Base-by-base conservation (phyloP, 2,888 invertebrate genomes). In the Trissolcus japonicus region DNA sequence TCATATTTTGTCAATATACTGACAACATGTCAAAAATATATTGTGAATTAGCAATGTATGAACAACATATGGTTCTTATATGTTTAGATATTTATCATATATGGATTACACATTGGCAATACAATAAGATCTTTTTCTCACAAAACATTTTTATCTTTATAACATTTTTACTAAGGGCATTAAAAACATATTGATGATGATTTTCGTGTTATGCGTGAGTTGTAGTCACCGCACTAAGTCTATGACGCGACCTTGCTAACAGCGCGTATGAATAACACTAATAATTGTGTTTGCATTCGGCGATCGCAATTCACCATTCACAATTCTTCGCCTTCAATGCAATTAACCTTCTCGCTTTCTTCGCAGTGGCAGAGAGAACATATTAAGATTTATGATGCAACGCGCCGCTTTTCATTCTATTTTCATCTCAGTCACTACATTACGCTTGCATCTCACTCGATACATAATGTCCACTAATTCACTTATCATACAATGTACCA, bases 191-290 rank as follows among this genome's bases (percentile, higher is more conserved):
- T 35, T 35, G 11, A 11, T 35, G 35, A 9, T 35, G 35, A 6
- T 11, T 35, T 35, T 35, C 35, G 35, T 79, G 80, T 81, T 81
- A 81, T 80, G 77, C 80, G 60, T 2, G 76, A 61, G 55, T 60
- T 75, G 68, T 54, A 63, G 65, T 66, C 68, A 67, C 65, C 54
- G 60, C 75, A 82, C 83, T 82, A 83, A 84, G 82, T 81, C 80
- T 81, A 79, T 80, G 80, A 77, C 59, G 67, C 81, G 86, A 85
- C 86, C 86, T 86, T 86, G 86, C 79, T 59, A 76, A 80, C 80
- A 80, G 78, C 80, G 76, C 78, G 79, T 80, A 80, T 78, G 79
- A 76, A 69, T 79, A 77, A 78, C 79, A 75, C 82, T 73, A 73
- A 77, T 74, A 77, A 76, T 76, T 73, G 61, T 65, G 65, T 76